phyloP scores from a whole-genome alignment of 23 tunicate genomes.

The Phallusia fumigata region DNA sequence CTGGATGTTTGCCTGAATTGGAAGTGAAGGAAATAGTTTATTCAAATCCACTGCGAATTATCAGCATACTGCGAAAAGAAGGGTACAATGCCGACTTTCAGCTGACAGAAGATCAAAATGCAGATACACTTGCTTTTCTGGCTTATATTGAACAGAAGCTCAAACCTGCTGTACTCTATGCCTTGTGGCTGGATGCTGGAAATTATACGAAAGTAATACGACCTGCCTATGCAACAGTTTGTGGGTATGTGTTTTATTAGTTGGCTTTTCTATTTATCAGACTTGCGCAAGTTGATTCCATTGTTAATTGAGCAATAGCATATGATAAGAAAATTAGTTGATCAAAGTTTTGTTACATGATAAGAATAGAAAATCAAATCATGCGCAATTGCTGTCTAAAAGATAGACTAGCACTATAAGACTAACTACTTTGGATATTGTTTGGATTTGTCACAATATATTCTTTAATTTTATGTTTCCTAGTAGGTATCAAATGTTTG shows the following conservation, averaged over 20 bases:
- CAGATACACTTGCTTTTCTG: slow-evolving; percentile 86
- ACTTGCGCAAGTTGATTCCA: no score
- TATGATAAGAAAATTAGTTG: no score
- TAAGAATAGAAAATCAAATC: no score
- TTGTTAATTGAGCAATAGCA: no score
- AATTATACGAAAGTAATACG: slow-evolving; percentile 77
- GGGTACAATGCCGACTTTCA: slow-evolving; percentile 79
- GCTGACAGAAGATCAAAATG: slow-evolving; percentile 39
- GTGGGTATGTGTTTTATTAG: slow-evolving; percentile 44
- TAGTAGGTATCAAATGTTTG: no score
- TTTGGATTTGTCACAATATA: no score
- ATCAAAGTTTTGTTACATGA: no score
- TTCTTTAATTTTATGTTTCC: no score
- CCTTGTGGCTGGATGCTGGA: slow-evolving; percentile 68
- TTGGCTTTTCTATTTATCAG: background rate
- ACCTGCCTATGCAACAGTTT: slow-evolving; percentile 63
- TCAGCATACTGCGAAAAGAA: slow-evolving; percentile 62
- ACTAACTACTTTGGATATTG: no score
- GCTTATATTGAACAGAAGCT: slow-evolving; percentile 61
- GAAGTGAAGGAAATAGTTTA: slow-evolving; percentile 56
- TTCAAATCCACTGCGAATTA: slow-evolving; percentile 43
- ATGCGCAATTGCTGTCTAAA: no score
- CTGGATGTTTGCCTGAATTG: slow-evolving; percentile 79
- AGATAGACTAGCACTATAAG: no score
- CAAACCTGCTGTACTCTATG: slow-evolving; percentile 62